Evolutionary conservation across 30 jellyfish, hydroid and myxozoan species (phyloP).

Genomic region (Mastigias papua): DNA sequence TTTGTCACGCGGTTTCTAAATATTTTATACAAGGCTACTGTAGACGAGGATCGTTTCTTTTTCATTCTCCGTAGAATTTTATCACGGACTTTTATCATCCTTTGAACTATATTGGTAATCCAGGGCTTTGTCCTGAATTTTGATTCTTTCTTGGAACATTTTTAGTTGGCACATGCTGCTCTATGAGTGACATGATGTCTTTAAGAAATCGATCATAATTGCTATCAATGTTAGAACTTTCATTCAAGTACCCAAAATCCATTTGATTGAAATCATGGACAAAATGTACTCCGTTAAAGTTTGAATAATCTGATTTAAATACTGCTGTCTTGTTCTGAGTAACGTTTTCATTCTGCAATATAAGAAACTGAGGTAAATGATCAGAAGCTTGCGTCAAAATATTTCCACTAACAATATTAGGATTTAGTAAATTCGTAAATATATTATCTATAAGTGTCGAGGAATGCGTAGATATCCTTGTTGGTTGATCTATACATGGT

Average conservation of each 20-base stretch:
- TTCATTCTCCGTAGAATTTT: no score
- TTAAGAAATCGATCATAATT: not conserved
- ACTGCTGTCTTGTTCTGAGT: not conserved
- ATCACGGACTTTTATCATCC: no score
- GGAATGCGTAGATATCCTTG: slow-evolving; percentile 21
- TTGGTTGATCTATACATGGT: slow-evolving; percentile 33
- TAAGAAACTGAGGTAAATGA: slow-evolving; percentile 23
- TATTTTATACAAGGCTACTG: no score
- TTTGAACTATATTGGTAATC: not conserved
- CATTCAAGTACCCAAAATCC: no score
- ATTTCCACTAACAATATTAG: slow-evolving; percentile 32
- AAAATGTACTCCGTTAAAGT: no score
- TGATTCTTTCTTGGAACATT: no score
- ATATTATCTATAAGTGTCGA: slow-evolving; percentile 40
- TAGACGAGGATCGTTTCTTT: no score
- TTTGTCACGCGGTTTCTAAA: no score
- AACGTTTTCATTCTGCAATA: not conserved
- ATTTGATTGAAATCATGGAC: no score
- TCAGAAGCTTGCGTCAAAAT: not conserved
- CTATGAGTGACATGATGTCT: not conserved
- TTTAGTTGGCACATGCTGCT: slow-evolving; percentile 8
- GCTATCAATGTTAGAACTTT: not conserved
- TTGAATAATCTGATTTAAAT: no score
- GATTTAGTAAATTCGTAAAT: slow-evolving; percentile 16
- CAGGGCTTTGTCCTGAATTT: no score